A percentile compares a stretch with the other conserved stretches of the same genome.
Conservation (phyloP, 1,140 invertebrate genomes). For the Paraescarpia echinospica region DNA sequence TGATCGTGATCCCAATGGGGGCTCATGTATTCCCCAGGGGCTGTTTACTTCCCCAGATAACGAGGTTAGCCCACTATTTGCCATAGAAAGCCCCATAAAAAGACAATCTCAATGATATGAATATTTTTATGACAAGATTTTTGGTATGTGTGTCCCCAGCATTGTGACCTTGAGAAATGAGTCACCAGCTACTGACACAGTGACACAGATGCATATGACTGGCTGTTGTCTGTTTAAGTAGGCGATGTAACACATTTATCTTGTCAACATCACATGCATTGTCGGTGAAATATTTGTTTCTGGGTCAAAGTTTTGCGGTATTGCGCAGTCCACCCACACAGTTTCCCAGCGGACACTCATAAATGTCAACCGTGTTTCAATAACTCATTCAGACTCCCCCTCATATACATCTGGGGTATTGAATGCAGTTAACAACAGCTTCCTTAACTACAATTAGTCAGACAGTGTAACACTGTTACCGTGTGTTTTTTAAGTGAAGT, state of each 20-base stretch:
- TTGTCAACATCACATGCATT: not conserved
- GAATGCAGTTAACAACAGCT: no score
- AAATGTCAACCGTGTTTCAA: not conserved
- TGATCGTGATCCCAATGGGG: not conserved
- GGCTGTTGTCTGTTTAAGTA: not conserved
- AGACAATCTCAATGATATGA: not conserved
- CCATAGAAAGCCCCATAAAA: not conserved
- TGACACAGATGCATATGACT: not conserved
- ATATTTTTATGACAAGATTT: not conserved
- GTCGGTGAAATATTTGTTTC: not conserved
- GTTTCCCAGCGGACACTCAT: not conserved
- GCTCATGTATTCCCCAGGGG: not conserved
- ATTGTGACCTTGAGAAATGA: no score
- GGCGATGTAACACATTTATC: not conserved
- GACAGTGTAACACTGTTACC: no score
- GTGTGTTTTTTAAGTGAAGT: no score
- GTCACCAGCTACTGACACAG: not conserved
- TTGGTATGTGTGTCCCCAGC: not conserved
- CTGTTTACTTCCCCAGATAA: not conserved
- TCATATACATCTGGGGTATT: not conserved
- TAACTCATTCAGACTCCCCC: not conserved
- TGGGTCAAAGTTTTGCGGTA: not conserved
- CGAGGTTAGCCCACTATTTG: not conserved
- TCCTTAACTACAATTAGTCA: no score
- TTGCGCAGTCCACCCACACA: not conserved